phyloP scores from a whole-genome alignment of 2,888 invertebrate genomes.

The Punctoribates punctum region DNA sequence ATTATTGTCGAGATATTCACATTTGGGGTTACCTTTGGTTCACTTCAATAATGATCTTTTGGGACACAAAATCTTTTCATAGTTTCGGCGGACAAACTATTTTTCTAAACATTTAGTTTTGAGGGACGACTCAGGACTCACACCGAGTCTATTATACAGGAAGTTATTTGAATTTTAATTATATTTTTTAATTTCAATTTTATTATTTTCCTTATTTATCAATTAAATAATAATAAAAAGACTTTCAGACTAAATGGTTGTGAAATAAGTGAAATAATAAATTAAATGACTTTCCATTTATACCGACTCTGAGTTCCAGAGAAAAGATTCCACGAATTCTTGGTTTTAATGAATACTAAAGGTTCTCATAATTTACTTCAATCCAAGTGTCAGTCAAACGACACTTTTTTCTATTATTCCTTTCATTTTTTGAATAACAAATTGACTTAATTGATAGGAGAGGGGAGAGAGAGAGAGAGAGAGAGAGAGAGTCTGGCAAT shows the following conservation, averaged over 20 bases:
- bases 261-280: too few species aligned
- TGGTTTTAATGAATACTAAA: too few species aligned
- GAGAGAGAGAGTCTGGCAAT: too few species aligned
- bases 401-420: too few species aligned
- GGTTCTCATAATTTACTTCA: too few species aligned
- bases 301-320: too few species aligned
- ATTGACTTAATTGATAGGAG: too few species aligned
- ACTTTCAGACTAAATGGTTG: not conserved
- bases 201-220: constrained; percentile 2
- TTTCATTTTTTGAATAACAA: too few species aligned
- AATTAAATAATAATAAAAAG: not conserved
- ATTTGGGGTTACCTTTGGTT: not conserved
- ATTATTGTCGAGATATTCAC: constrained; percentile 5
- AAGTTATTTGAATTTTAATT: constrained; percentile 28
- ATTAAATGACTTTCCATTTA: too few species aligned
- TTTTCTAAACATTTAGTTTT: not conserved
- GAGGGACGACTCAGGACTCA: not conserved
- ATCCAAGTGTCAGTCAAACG: too few species aligned
- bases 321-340: too few species aligned
- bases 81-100: not conserved
- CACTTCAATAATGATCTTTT: constrained; percentile 8
- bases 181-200: constrained; percentile 10
- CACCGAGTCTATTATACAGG: not conserved
- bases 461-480: too few species aligned
- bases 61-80: not conserved